Base-by-base conservation (phyloP, 1,140 invertebrate species). In the Palaemon carinicauda region DNA sequence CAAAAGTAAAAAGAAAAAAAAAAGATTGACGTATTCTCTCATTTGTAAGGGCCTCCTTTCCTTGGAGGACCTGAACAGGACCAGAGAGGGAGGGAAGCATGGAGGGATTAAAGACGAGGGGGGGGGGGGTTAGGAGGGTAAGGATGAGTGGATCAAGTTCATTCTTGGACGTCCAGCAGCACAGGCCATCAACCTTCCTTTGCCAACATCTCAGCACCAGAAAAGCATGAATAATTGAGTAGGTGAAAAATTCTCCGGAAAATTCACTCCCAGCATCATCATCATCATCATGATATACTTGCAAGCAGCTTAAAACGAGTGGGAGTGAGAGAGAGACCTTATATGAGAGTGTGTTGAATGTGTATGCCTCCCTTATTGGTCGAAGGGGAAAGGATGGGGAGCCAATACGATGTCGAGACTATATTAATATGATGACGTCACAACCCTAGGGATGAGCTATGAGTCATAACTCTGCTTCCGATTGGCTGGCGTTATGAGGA, bases 351-450 rank as follows among this genome's bases (percentile, higher is more conserved):
- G 31, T 69, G 12, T 27, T n/a, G n/a, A n/a, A 2, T 69, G 14
- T 24, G 31, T 33, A 29, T 21, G 31, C 3, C 21, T n/a, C 33
- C 73, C 73, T 19, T 50, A 75, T 75, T 75, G 73, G 73, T 24
- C 51, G 33, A 17, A 17, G 33, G 33, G 9, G 4, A 21, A 21
- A 50, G n/a, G 33, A 51, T n/a, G 27, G 81, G 17, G 51, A 50
- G 81, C 81, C 81, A 83, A 83, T 83, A 29, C 31, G 31, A 52
- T 2, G 24, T 29, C 73, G 71, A 54, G 41, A 21, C 56, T 53
- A 75, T 83, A 83, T 83, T 83, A 83, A 83, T 83, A 83, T 83
- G 71, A 21, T 75, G 81, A 83, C 81, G 53, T 83, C 81, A 77
- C 15, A 56, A 29, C 53, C 53, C 77, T 31, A 19, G n/a, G 29